A percentile compares a stretch with the other conserved stretches of the same genome.
Evolutionary conservation across 1,140 invertebrate genomes (phyloP).

Genomic region (Lanistes nyassanus): DNA sequence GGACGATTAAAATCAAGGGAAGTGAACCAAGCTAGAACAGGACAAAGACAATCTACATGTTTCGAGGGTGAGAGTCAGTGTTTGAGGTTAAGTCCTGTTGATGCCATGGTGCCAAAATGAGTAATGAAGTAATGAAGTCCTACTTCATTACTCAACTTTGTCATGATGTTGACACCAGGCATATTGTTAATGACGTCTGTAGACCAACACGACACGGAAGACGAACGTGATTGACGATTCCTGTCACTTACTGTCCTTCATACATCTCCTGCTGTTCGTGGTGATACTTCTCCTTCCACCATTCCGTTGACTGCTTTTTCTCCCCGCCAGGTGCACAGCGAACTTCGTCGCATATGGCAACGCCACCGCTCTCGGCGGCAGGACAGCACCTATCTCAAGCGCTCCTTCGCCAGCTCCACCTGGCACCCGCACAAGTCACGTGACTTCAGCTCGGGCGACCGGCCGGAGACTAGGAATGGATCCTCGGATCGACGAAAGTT

Average conservation of each 20-base stretch:
- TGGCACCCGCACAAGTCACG: constrained; percentile 14
- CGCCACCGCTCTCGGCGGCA: constrained; percentile 28
- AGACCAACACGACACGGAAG: not conserved
- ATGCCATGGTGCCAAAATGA: no score
- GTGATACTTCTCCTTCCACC: not conserved
- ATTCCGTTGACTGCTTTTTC: not conserved
- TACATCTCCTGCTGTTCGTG: not conserved
- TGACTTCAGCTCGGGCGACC: constrained; percentile 10
- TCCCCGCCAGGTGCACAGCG: constrained; percentile 30
- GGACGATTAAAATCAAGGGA: no score
- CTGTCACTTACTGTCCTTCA: not conserved
- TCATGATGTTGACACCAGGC: not conserved
- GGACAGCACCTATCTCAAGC: constrained; percentile 23
- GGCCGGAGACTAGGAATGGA: not conserved
- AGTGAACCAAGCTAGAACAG: no score
- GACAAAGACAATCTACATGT: no score
- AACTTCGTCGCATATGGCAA: constrained; percentile 33
- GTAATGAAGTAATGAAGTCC: no score
- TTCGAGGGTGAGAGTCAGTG: no score
- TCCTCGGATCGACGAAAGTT: no score
- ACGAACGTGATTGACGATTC: not conserved
- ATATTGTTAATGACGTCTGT: not conserved
- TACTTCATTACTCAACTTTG: not conserved
- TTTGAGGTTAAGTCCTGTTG: no score
- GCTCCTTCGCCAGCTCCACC: constrained; percentile 25